Evolutionary conservation across 2,113 vertebrate genomes (phyloP).

Genomic region (Phodopus roborovskii): DNA sequence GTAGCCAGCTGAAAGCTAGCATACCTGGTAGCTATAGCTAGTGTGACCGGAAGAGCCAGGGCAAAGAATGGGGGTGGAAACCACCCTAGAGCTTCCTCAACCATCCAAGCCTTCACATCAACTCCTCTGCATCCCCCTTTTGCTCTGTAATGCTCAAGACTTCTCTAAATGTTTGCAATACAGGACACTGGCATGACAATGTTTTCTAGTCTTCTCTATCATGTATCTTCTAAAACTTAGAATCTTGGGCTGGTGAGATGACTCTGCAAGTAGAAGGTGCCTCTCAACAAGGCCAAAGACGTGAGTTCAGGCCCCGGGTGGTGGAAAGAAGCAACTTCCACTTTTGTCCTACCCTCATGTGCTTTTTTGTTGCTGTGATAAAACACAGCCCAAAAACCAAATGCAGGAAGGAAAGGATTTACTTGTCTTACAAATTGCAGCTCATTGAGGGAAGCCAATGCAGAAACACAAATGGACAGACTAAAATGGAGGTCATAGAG

Average conservation of each 20-base stretch:
- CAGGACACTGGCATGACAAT: not conserved
- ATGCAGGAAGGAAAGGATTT: not conserved
- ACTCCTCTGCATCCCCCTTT: not conserved
- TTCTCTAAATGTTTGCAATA: not conserved
- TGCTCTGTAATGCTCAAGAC: not conserved
- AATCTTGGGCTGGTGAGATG: not conserved
- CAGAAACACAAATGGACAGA: not conserved
- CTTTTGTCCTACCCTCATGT: fast-evolving
- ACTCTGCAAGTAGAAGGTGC: not conserved
- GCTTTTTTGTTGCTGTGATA: not conserved
- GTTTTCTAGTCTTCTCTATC: not conserved
- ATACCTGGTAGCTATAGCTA: not conserved
- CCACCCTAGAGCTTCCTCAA: not conserved
- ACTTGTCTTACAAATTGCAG: not conserved
- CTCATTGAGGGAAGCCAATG: not conserved
- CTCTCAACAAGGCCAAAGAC: not conserved
- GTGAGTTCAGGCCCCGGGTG: not conserved
- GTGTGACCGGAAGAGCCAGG: not conserved
- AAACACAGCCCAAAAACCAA: not conserved
- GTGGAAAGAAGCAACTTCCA: not conserved
- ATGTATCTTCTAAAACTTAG: not conserved
- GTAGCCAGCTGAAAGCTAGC: not conserved
- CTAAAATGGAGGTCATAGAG: not conserved
- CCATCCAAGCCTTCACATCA: too few relatives aligned
- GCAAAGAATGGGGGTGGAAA: not conserved